phyloP scores from a whole-genome alignment of 2,888 invertebrate species.

The Tinea trinotella region DNA sequence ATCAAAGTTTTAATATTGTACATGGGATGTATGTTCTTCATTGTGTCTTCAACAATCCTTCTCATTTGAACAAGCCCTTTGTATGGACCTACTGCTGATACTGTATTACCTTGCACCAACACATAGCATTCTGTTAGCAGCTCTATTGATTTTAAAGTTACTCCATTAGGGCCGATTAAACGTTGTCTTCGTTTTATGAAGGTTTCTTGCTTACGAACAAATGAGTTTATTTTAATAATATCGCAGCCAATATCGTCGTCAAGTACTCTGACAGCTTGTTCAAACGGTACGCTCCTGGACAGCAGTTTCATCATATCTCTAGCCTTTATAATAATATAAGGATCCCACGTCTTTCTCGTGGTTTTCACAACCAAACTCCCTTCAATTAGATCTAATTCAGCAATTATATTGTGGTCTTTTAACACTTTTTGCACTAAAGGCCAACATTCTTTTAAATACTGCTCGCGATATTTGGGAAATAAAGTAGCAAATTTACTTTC shows the following conservation, averaged over 20 bases:
- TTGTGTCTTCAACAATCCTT: conserved; percentile 94
- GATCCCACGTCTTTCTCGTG: conserved; percentile 98
- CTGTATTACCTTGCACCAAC: conserved; percentile 97
- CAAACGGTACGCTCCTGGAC: conserved; percentile 96
- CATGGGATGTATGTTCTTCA: conserved; percentile 99
- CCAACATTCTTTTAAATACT: conserved; percentile 96
- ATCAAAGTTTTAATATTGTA: conserved; percentile 97
- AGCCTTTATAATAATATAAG: conserved; percentile 96
- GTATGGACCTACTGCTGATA: conserved; percentile 96
- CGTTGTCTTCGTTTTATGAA: conserved; percentile 96
- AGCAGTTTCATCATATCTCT: conserved; percentile 95
- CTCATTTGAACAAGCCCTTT: conserved; percentile 90
- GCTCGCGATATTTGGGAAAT: conserved; percentile 97
- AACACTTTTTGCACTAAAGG: conserved; percentile 91
- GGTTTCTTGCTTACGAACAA: conserved; percentile 92
- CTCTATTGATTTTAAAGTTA: conserved; percentile 97
- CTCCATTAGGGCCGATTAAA: conserved; percentile 97
- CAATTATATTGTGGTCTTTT: conserved; percentile 83
- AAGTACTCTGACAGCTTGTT: conserved; percentile 90
- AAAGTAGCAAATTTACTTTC: conserved; percentile 97
- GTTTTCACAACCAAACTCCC: conserved; percentile 96
- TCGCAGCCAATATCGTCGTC: conserved; percentile 95
- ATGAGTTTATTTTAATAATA: conserved; percentile 94
- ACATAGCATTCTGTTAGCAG: conserved; percentile 96
- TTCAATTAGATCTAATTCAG: conserved; percentile 93